Evolutionary conservation across 2,888 invertebrate species (phyloP).

Genomic region (Ommatoiulus sabulosus): DNA sequence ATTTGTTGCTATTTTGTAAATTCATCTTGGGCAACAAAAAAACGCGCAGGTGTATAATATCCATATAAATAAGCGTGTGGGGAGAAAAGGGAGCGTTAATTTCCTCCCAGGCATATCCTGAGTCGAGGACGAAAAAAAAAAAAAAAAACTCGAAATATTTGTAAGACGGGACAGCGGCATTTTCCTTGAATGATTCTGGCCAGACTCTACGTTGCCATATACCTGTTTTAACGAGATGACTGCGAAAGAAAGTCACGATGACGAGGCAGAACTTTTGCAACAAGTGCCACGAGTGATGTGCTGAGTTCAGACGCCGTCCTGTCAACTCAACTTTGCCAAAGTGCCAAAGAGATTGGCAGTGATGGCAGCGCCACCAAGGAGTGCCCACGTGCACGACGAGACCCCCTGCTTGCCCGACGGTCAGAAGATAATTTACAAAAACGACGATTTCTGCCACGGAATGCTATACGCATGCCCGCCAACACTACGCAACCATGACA

Average conservation of each 20-base stretch:
- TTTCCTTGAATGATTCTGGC: constrained; percentile 23
- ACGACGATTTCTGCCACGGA: background rate
- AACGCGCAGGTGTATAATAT: constrained; percentile 30
- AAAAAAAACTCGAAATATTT: background rate
- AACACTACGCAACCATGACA: background rate
- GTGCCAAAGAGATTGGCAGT: background rate
- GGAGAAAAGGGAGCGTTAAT: background rate
- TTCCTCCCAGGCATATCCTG: background rate
- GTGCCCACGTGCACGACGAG: constrained; percentile 46
- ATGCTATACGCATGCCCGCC: background rate
- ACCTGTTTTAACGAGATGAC: constrained; percentile 29
- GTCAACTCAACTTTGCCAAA: constrained; percentile 50
- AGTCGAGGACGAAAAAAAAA: background rate
- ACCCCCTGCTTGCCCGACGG: background rate
- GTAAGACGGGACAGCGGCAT: constrained; percentile 13
- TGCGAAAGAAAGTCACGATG: constrained; percentile 51
- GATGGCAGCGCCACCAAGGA: constrained; percentile 55
- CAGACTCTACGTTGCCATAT: background rate
- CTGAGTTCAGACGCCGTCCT: constrained; percentile 48
- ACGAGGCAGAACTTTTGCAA: constrained; percentile 44
- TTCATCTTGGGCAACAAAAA: background rate
- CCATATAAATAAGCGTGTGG: constrained; percentile 37
- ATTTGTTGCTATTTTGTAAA: constrained; percentile 23
- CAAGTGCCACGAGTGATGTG: constrained; percentile 47
- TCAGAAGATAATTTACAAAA: background rate